phyloP scores from a whole-genome alignment of 1,140 invertebrate species.

The Kradibia gibbosae region DNA sequence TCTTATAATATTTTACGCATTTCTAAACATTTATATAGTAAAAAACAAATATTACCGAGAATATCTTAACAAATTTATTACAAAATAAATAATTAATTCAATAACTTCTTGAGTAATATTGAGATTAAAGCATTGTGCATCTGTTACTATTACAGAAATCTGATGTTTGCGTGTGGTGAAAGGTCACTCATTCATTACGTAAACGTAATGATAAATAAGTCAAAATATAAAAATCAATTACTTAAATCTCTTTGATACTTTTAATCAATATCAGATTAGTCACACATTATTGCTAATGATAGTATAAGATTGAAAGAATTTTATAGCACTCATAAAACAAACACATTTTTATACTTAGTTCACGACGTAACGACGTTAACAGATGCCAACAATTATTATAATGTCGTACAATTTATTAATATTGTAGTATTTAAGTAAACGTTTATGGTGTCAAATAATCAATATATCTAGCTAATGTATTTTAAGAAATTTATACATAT shows the following conservation, averaged over 20 bases:
- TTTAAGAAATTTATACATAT: too few species aligned
- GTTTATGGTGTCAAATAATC: too few species aligned
- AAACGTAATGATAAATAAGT: constrained; percentile 13
- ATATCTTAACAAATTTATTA: constrained; percentile 15
- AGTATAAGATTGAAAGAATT: too few species aligned
- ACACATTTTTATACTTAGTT: too few species aligned
- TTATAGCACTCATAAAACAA: too few species aligned
- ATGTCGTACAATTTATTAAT: too few species aligned
- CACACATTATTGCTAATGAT: too few species aligned
- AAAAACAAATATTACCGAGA: neutral
- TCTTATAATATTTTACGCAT: neutral
- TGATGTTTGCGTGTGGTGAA: constrained; percentile 14
- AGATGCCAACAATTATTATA: too few species aligned
- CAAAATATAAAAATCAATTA: constrained; percentile 13
- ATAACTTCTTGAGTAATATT: constrained; percentile 30
- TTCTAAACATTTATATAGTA: neutral
- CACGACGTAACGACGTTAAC: too few species aligned
- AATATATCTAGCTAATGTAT: too few species aligned
- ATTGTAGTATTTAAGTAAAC: too few species aligned
- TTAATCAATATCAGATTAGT: too few species aligned
- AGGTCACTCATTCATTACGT: constrained; percentile 24
- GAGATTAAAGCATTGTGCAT: constrained; percentile 12
- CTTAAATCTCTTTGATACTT: constrained; percentile 1
- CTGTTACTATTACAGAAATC: neutral
- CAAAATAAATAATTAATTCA: constrained; percentile 38